These are phyloP conservation scores for Tiphia femorata DNA, from an alignment of 2,888 invertebrate genomes.

Conservation along the genomic window DNA sequence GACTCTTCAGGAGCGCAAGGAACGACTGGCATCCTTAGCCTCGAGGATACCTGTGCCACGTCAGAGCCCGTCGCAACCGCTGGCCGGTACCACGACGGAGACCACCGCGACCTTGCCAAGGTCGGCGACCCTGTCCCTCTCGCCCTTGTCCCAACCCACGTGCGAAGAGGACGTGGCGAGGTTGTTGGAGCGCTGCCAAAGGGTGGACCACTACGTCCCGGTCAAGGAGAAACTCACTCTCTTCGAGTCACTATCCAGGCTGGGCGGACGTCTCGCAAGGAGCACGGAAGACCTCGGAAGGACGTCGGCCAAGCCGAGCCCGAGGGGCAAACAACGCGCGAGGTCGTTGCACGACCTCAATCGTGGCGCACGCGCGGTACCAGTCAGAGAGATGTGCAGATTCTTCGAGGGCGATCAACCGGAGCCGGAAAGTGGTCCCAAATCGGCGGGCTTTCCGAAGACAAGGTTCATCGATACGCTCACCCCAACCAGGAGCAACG, in stretches of 20 bases:
- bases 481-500: constrained; percentile 26
- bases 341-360: constrained; percentile 77
- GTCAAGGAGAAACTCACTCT: constrained; percentile 79
- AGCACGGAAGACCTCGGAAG: constrained; percentile 76
- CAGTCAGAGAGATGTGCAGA: constrained; percentile 78
- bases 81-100: background rate
- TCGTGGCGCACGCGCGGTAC: constrained; percentile 70
- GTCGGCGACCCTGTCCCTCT: constrained; percentile 32
- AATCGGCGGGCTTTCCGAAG: constrained; percentile 22
- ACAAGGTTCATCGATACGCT: constrained; percentile 41
- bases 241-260: constrained; percentile 78
- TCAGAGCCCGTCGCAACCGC: constrained; percentile 7
- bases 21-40: constrained; percentile 39
- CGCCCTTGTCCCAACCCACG: constrained; percentile 38
- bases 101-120: constrained; percentile 12
- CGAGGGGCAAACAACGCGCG: constrained; percentile 72
- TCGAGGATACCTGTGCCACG: constrained; percentile 51
- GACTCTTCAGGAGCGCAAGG: constrained; percentile 51
- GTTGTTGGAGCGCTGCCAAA: constrained; percentile 72
- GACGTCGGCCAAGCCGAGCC: constrained; percentile 67
- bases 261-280: constrained; percentile 73
- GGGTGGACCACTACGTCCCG: constrained; percentile 77
- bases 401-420: constrained; percentile 76
- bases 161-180: constrained; percentile 69
- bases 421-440: constrained; percentile 28